Percentiles rank a stretch among this genome's conserved stretches.
phyloP scores from a whole-genome alignment of 2,113 vertebrate genomes.

The Seriola quinqueradiata region DNA sequence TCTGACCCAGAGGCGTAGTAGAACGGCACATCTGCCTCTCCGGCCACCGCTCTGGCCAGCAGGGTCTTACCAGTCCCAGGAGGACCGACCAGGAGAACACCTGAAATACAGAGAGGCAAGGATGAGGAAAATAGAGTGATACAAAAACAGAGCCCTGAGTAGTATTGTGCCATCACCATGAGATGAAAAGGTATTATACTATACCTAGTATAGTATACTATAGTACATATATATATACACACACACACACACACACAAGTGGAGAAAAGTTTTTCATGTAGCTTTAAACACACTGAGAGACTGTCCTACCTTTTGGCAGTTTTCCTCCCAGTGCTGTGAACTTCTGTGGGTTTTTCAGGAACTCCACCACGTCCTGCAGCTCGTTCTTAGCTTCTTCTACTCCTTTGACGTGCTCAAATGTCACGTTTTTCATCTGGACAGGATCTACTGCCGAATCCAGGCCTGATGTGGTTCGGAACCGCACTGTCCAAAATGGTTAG shows the following conservation, averaged over 20 bases:
- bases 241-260: not conserved
- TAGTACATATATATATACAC: too few species aligned
- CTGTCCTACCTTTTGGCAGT: slow-evolving; percentile 93
- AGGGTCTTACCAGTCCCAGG: slow-evolving; percentile 98
- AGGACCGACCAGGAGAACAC: slow-evolving; percentile 94
- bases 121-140: not conserved
- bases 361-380: slow-evolving; percentile 98
- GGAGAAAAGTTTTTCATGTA: not conserved
- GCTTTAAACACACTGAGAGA: not conserved
- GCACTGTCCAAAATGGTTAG: slow-evolving; percentile 88
- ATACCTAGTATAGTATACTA: too few species aligned
- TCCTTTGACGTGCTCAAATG: slow-evolving; percentile 98
- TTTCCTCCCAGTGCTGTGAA: slow-evolving; percentile 96
- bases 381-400: slow-evolving; percentile 98
- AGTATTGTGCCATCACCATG: not conserved
- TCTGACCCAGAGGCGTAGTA: slow-evolving; percentile 98
- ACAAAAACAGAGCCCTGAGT: not conserved
- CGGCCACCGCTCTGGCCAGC: slow-evolving; percentile 95
- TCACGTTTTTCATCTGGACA: slow-evolving; percentile 97
- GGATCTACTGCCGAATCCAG: slow-evolving; percentile 97
- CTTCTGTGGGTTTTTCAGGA: slow-evolving; percentile 96
- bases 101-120: slow-evolving; percentile 71
- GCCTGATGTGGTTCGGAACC: slow-evolving; percentile 95
- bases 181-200: not conserved
- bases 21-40: slow-evolving; percentile 97